Evolutionary conservation across 2,113 vertebrate species (phyloP).

Genomic region (Todiramphus saurophagus): DNA sequence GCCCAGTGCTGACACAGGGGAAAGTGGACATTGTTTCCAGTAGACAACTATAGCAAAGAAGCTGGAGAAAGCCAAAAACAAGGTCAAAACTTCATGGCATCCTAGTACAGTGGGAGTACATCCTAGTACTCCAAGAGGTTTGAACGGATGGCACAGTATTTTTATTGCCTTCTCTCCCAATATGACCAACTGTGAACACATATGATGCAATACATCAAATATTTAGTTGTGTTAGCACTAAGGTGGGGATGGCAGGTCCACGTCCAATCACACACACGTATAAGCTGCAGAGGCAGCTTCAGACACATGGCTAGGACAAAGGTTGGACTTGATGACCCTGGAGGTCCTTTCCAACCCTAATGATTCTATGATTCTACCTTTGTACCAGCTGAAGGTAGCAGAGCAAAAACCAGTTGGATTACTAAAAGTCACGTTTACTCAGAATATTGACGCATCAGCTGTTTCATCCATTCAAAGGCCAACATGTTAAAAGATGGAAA

Average conservation of each 20-base stretch:
- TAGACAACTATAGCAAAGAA: not conserved
- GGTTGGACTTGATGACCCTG: too few species aligned
- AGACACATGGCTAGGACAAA: accelerated
- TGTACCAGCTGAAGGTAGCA: accelerated
- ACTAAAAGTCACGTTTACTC: not conserved
- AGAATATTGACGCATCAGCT: not conserved
- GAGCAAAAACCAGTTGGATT: not conserved
- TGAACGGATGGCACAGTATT: not conserved
- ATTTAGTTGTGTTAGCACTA: not conserved
- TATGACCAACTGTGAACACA: not conserved
- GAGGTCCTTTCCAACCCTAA: too few species aligned
- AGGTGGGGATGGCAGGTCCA: not conserved
- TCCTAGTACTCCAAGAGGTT: not conserved
- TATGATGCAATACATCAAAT: not conserved
- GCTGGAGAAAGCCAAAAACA: not conserved
- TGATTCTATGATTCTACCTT: not conserved
- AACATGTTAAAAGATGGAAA: not conserved
- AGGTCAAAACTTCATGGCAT: accelerated
- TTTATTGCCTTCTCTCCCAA: not conserved
- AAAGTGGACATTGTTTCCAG: not conserved
- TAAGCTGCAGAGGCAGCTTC: not conserved
- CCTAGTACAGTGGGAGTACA: not conserved
- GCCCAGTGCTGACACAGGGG: not conserved
- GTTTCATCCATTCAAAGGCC: not conserved
- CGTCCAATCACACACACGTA: not conserved